These are phyloP conservation scores for Calliphora vomitoria DNA, from an alignment of 2,888 invertebrate genomes.

Conservation along the genomic window DNA sequence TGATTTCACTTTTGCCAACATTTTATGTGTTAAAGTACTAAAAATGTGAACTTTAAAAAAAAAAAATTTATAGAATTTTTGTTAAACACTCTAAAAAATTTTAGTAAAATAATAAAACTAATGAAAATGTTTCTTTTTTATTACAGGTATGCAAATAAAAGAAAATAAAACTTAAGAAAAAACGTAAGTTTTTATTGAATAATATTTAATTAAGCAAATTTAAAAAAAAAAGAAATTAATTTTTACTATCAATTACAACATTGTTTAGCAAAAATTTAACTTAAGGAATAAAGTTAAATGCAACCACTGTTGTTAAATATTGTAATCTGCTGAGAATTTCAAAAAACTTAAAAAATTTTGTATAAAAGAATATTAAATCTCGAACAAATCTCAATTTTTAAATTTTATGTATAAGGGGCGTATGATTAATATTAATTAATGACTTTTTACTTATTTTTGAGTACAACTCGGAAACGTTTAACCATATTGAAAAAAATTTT, in stretches of 20 bases:
- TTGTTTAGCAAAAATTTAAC: too few relatives aligned
- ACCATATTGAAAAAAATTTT: not conserved
- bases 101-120: too few relatives aligned
- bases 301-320: too few relatives aligned
- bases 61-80: not conserved
- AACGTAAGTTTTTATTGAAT: not conserved
- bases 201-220: not conserved
- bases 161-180: not conserved
- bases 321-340: too few relatives aligned
- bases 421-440: conserved; percentile 24
- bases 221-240: too few relatives aligned
- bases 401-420: not conserved
- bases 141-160: conserved; percentile 33
- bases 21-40: not conserved
- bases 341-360: not conserved
- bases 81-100: not conserved
- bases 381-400: too few relatives aligned
- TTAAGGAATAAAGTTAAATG: too few relatives aligned
- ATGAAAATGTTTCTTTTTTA: not conserved
- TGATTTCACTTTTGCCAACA: conserved; percentile 50
- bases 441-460: not conserved
- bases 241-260: too few relatives aligned
- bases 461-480: not conserved
- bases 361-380: too few relatives aligned
- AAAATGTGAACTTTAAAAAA: conserved; percentile 13